A percentile compares a stretch with the other conserved stretches of the same genome.
Evolutionary conservation across 2,888 invertebrate species (phyloP).

Genomic region (Magallana nippona): DNA sequence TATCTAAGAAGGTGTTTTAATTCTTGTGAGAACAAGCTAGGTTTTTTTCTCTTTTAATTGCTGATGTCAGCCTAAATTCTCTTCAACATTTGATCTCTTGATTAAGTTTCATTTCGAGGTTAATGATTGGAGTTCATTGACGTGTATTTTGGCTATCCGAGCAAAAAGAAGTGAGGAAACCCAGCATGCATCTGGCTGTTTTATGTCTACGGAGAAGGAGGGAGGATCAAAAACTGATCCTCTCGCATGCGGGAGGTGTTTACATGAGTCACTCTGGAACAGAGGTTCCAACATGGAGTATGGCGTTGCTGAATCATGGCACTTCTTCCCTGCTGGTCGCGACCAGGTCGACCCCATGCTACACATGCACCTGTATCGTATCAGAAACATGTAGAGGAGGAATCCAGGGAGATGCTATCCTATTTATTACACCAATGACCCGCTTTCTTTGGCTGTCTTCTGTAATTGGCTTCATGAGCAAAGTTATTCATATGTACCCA

Average conservation of each 20-base stretch:
- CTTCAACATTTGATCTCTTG: not conserved
- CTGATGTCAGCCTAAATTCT: slow-evolving; percentile 3
- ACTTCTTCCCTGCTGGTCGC: slow-evolving; percentile 1
- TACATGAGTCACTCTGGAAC: slow-evolving; percentile 16
- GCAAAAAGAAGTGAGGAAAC: slow-evolving; percentile 1
- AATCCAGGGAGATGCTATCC: not conserved
- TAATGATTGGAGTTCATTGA: slow-evolving; percentile 18
- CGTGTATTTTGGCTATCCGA: slow-evolving; percentile 15
- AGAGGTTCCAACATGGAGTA: not conserved
- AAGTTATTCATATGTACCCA: not conserved
- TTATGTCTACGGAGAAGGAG: not conserved
- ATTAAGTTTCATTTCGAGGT: slow-evolving; percentile 20
- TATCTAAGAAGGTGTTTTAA: not conserved
- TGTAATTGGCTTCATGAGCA: not conserved
- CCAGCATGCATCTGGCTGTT: not conserved
- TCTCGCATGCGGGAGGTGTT: slow-evolving; percentile 9
- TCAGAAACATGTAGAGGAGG: not conserved
- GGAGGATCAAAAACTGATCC: slow-evolving; percentile 22
- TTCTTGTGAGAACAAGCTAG: not conserved
- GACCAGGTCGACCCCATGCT: not conserved
- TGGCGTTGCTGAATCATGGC: slow-evolving; percentile 5
- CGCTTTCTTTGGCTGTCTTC: not conserved
- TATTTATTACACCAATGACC: not conserved
- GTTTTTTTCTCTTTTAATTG: slow-evolving; percentile 8
- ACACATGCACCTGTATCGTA: not conserved